Evolutionary conservation across 1,140 invertebrate species (phyloP).

Genomic region (Danaus melanippus): DNA sequence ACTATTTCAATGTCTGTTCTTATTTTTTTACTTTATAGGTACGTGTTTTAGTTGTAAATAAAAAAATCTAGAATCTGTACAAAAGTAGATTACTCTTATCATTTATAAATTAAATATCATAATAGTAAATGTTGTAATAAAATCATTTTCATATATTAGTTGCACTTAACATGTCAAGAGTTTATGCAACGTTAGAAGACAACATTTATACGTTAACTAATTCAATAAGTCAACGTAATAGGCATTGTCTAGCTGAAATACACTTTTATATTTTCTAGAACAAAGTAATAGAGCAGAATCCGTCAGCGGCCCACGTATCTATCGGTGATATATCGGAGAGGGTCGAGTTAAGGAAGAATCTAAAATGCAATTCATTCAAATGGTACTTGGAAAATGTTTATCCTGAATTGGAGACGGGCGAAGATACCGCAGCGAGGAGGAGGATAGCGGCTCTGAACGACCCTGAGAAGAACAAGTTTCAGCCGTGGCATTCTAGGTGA

Average conservation of each 20-base stretch:
- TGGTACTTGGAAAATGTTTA: constrained; percentile 97
- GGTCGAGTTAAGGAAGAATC: constrained; percentile 76
- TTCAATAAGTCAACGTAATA: not conserved
- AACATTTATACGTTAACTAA: too few species aligned
- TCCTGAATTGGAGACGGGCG: constrained; percentile 82
- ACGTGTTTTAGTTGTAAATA: too few species aligned
- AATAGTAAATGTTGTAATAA: too few species aligned
- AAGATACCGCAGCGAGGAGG: constrained; percentile 75
- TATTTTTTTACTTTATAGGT: too few species aligned
- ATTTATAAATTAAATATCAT: too few species aligned
- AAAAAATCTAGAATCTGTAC: too few species aligned
- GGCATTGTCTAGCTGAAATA: not conserved
- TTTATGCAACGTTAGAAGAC: too few species aligned
- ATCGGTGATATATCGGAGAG: constrained; percentile 88
- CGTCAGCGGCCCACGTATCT: constrained; percentile 75
- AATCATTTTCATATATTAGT: too few species aligned
- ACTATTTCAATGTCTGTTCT: too few species aligned
- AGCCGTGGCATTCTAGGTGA: constrained; percentile 84
- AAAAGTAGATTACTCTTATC: too few species aligned
- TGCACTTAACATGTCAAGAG: too few species aligned
- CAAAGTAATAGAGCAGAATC: constrained; percentile 82
- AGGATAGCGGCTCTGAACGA: constrained; percentile 73
- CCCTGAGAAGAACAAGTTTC: constrained; percentile 76
- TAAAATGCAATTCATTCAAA: constrained; percentile 90
- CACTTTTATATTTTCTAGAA: constrained; percentile 71